Evolutionary conservation across 1,140 invertebrate genomes (phyloP).

Genomic region (Macrobrachium rosenbergii): DNA sequence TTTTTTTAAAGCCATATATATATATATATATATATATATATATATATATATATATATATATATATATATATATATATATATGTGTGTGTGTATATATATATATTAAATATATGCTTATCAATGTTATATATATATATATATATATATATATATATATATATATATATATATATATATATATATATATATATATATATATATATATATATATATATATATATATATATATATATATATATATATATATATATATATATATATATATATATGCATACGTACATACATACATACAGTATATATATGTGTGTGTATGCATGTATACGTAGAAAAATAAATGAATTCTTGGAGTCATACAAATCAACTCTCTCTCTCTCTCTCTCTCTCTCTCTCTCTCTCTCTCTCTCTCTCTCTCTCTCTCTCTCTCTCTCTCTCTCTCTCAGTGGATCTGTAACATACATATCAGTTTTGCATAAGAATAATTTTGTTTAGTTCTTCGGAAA

Average conservation of each 20-base stretch:
- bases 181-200: constrained; percentile 42
- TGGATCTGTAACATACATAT: too few species aligned
- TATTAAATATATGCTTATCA: too few species aligned
- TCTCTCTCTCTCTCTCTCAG: too few species aligned
- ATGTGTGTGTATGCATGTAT: constrained; percentile 15
- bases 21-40: constrained; percentile 15
- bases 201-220: constrained; percentile 15
- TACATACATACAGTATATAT: not conserved
- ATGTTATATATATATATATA: constrained; percentile 38
- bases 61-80: constrained; percentile 26
- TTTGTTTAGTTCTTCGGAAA: too few species aligned
- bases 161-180: constrained; percentile 35
- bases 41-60: constrained; percentile 32
- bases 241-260: constrained; percentile 17
- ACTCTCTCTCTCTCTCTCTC: too few species aligned
- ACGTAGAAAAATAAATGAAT: too few species aligned
- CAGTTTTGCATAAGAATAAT: too few species aligned
- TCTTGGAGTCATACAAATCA: too few species aligned
- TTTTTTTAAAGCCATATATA: not conserved
- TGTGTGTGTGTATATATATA: not conserved
- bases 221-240: constrained; percentile 26
- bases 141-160: constrained; percentile 27
- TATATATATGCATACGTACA: not conserved
- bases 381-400: too few species aligned
- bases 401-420: too few species aligned